Percentiles rank a stretch among this genome's conserved stretches.
These are phyloP conservation scores for Rhipidura dahli DNA, from an alignment of 2,113 vertebrate genomes.

Conservation along the genomic window DNA sequence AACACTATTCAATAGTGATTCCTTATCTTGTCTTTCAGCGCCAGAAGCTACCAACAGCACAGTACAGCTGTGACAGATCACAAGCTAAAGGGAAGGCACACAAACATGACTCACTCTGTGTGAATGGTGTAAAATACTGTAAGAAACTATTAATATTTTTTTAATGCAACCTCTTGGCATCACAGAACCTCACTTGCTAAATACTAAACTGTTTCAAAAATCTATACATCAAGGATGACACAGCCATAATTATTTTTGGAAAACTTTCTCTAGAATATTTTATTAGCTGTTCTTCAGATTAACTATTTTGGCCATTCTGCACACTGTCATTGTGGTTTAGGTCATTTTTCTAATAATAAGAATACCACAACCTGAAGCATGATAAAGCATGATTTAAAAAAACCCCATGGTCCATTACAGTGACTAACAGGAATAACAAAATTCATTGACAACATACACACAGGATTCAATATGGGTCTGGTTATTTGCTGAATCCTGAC, in stretches of 20 bases:
- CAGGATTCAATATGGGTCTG: neutral
- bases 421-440: neutral
- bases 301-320: neutral
- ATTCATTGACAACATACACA: neutral
- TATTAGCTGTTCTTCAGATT: neutral
- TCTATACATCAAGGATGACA: neutral
- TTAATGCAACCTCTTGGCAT: neutral
- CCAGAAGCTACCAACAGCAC: slow-evolving; percentile 36
- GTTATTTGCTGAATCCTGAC: neutral
- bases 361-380: neutral
- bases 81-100: neutral
- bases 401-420: neutral
- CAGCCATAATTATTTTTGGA: neutral
- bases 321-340: neutral
- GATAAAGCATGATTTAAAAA: neutral
- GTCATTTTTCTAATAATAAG: neutral
- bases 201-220: neutral
- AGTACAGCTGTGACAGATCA: slow-evolving; percentile 7
- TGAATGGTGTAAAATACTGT: neutral
- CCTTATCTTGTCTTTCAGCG: slow-evolving; percentile 50
- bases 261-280: neutral
- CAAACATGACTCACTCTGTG: neutral
- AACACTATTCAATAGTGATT: slow-evolving; percentile 18
- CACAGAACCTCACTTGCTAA: neutral
- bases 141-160: neutral